A percentile compares a stretch with the other conserved stretches of the same genome.
Conservation (phyloP, 2,113 vertebrate species). For the Cheirogaleus medius region DNA sequence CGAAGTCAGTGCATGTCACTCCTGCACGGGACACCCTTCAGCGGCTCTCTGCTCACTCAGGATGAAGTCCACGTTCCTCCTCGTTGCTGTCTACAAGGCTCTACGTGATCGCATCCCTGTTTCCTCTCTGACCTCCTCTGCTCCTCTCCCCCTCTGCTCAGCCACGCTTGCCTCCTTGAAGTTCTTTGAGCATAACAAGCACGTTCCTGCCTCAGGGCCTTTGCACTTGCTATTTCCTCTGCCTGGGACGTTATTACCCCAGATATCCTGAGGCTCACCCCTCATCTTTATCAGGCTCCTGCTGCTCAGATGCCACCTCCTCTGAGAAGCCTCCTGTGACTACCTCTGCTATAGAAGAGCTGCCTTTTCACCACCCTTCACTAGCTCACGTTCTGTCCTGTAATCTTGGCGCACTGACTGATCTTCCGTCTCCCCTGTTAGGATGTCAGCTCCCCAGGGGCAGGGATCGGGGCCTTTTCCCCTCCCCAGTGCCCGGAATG, state of each 20-base stretch:
- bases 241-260: not conserved
- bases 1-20: not conserved
- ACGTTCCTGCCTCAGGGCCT: not conserved
- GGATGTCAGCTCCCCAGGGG: fast-evolving
- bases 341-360: not conserved
- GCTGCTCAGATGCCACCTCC: not conserved
- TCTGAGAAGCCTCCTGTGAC: not conserved
- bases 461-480: not conserved
- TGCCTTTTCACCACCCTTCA: not conserved
- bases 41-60: not conserved
- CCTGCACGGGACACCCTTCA: not conserved
- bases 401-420: not conserved
- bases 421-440: not conserved
- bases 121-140: not conserved
- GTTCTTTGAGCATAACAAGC: not conserved
- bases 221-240: not conserved
- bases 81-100: not conserved
- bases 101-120: fast-evolving
- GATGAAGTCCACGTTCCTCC: not conserved
- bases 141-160: not conserved
- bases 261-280: not conserved
- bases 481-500: not conserved
- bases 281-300: not conserved
- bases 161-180: not conserved
- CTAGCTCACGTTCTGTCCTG: not conserved